A percentile compares a stretch with the other conserved stretches of the same genome.
These are phyloP conservation scores for Lasioglossum oenotherae DNA, from an alignment of 2,888 invertebrate genomes.

Conservation along the genomic window DNA sequence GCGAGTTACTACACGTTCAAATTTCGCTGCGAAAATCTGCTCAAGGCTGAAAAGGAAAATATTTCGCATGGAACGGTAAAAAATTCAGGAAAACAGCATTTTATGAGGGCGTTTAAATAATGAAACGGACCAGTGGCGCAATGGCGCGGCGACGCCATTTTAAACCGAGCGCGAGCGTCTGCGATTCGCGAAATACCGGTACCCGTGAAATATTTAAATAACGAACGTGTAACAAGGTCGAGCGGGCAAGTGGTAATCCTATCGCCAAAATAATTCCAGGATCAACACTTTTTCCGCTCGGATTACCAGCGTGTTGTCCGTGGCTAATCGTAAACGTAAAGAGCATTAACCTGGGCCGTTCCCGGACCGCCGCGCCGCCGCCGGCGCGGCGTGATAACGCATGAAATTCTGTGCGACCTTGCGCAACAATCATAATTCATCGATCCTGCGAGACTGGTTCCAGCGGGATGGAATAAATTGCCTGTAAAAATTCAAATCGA, in stretches of 20 bases:
- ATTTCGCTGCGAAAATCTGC: background rate
- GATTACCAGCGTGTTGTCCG: slow-evolving; percentile 3
- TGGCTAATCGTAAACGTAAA: background rate
- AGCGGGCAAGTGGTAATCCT: background rate
- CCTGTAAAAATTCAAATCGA: slow-evolving; percentile 61
- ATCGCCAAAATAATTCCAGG: background rate
- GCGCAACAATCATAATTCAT: slow-evolving; percentile 52
- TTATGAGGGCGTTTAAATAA: background rate
- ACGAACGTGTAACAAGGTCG: background rate
- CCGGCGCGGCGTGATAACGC: slow-evolving; percentile 22
- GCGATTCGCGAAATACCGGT: background rate
- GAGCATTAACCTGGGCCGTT: background rate
- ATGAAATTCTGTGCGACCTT: slow-evolving; percentile 39
- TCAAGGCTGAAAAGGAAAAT: background rate
- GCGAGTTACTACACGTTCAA: background rate
- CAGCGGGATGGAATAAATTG: slow-evolving; percentile 53
- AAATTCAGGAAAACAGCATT: background rate
- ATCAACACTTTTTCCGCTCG: background rate
- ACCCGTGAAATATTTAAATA: background rate
- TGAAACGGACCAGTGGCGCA: background rate
- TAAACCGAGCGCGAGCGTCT: background rate
- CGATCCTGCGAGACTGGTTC: slow-evolving; percentile 32
- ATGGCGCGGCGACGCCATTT: background rate
- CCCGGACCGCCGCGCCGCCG: background rate
- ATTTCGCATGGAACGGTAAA: background rate